Percentiles rank a stretch among this genome's conserved stretches.
phyloP scores from a whole-genome alignment of 2,888 invertebrate genomes.

The Apotomis turbidana region DNA sequence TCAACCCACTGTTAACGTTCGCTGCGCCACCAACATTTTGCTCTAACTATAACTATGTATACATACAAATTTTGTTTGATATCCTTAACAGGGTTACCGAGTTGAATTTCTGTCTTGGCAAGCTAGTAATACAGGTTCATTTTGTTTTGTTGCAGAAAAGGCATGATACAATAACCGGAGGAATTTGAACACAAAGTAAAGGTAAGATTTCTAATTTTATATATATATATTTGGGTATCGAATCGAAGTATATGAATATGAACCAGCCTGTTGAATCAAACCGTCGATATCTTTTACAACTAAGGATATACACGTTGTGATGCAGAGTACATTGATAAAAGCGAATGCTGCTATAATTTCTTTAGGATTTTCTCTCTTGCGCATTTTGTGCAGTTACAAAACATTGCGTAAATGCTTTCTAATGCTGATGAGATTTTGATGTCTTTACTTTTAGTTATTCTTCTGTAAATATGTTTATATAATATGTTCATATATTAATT shows the following conservation, averaged over 20 bases:
- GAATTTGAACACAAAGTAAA: neutral
- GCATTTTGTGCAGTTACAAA: slow-evolving; percentile 7
- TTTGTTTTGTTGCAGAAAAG: slow-evolving; percentile 23
- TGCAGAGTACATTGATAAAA: neutral
- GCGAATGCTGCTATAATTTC: neutral
- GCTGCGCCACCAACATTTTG: no score
- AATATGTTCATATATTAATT: no score
- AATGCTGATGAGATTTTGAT: slow-evolving; percentile 14
- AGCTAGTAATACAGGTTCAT: neutral
- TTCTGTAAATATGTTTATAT: no score
- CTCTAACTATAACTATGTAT: neutral
- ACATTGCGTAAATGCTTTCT: slow-evolving; percentile 26
- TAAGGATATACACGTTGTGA: no score
- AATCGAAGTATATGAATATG: neutral
- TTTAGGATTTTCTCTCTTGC: neutral
- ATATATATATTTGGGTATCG: neutral
- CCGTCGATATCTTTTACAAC: no score
- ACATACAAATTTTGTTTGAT: neutral
- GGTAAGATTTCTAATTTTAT: neutral
- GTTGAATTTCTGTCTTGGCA: neutral
- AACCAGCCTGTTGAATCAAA: neutral
- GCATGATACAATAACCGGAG: slow-evolving; percentile 1
- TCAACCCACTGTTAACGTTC: no score
- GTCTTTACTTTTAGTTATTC: neutral
- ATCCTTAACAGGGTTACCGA: neutral